Percentiles rank a stretch among this genome's conserved stretches.
These are phyloP conservation scores for Zygaena filipendulae DNA, from an alignment of 2,888 invertebrate genomes.

Conservation along the genomic window DNA sequence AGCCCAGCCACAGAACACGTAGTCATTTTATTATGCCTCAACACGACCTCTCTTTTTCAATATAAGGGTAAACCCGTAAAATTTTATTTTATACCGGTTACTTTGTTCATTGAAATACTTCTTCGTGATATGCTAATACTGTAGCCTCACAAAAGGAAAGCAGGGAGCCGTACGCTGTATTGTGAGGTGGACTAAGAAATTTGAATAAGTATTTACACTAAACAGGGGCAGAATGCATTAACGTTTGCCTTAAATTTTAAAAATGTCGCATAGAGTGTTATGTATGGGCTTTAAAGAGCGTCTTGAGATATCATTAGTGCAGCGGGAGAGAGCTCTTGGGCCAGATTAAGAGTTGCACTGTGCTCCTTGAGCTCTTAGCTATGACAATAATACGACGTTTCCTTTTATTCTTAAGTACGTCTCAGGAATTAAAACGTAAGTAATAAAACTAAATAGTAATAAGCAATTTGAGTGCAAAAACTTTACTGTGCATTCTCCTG, in stretches of 20 bases:
- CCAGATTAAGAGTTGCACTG: constrained; percentile 52
- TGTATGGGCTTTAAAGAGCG: constrained; percentile 62
- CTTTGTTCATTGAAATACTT: constrained; percentile 57
- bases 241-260: constrained; percentile 64
- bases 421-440: constrained; percentile 33
- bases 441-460: no score
- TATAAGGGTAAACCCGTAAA: constrained; percentile 59
- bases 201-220: constrained; percentile 64
- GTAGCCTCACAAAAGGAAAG: constrained; percentile 38
- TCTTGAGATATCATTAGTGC: constrained; percentile 64
- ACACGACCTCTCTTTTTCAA: constrained; percentile 48
- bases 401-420: constrained; percentile 27
- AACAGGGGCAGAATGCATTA: constrained; percentile 60
- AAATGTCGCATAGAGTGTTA: constrained; percentile 65
- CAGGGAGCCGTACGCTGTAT: constrained; percentile 30
- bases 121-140: constrained; percentile 56
- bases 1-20: constrained; percentile 29
- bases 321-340: constrained; percentile 38
- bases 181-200: constrained; percentile 56
- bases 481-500: no score
- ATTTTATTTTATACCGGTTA: constrained; percentile 57
- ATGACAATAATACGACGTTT: constrained; percentile 33
- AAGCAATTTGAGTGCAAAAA: no score
- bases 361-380: constrained; percentile 32
- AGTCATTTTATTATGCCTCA: constrained; percentile 46